Evolutionary conservation across 2,888 invertebrate genomes (phyloP).

Genomic region (Standfussiana lucernea): DNA sequence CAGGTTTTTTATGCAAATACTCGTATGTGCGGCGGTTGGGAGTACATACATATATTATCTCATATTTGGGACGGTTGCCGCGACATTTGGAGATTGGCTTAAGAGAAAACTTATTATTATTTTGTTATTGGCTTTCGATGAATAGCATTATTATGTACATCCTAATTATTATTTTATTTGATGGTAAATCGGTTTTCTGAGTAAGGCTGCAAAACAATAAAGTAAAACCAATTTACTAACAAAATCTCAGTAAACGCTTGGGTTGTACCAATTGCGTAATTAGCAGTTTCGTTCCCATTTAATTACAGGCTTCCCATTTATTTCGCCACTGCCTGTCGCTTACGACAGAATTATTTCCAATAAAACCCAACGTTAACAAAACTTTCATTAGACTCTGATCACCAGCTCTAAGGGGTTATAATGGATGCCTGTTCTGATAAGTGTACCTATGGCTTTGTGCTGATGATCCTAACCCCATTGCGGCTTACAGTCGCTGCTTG

Average conservation of each 20-base stretch:
- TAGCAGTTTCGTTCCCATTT: background rate
- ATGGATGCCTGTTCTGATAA: background rate
- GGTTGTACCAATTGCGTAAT: background rate
- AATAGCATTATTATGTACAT: background rate
- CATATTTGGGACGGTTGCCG: background rate
- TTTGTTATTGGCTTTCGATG: background rate
- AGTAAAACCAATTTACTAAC: background rate
- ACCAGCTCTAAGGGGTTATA: background rate
- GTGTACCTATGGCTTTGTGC: background rate
- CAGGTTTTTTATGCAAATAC: no score
- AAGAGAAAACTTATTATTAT: background rate
- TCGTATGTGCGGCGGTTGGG: no score
- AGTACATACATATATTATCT: no score
- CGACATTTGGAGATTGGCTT: background rate
- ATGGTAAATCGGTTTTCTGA: background rate
- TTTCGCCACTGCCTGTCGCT: background rate
- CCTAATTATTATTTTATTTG: background rate
- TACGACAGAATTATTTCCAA: background rate
- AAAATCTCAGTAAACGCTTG: conserved; percentile 11
- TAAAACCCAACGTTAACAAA: background rate
- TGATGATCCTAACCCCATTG: no score
- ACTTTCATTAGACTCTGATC: background rate
- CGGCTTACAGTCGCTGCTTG: background rate
- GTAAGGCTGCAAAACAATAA: background rate
- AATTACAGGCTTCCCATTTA: background rate